These are phyloP conservation scores for Deilephila porcellus DNA, from an alignment of 2,888 invertebrate species.

Conservation along the genomic window DNA sequence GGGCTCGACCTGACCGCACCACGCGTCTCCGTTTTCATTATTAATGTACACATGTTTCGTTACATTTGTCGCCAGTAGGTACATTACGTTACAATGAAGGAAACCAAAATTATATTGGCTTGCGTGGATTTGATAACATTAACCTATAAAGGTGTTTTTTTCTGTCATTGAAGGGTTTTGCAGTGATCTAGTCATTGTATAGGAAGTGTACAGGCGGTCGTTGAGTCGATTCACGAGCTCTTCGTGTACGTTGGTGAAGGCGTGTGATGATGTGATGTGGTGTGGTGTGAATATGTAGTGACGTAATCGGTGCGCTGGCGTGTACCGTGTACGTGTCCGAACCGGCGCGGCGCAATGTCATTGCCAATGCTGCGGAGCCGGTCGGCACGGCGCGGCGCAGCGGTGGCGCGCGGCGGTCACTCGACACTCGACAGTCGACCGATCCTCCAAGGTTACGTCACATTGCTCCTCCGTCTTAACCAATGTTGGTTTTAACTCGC, in stretches of 20 bases:
- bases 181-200: too few species aligned
- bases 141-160: too few species aligned
- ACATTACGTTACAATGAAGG: neutral
- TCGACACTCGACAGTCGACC: neutral
- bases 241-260: neutral
- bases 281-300: neutral
- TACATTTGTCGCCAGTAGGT: neutral
- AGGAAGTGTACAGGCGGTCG: neutral
- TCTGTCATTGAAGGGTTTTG: too few species aligned
- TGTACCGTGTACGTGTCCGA: conserved; percentile 12
- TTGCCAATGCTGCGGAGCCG: conserved; percentile 26
- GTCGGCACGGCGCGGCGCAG: neutral
- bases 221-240: neutral
- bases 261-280: neutral
- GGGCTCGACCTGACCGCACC: conserved; percentile 4
- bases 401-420: neutral
- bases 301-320: neutral
- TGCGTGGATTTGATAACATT: neutral
- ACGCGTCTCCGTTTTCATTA: conserved; percentile 18
- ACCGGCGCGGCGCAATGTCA: conserved; percentile 17
- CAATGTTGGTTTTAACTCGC: too few species aligned
- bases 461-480: neutral
- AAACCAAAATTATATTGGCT: neutral
- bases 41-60: neutral
- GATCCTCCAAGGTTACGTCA: conserved; percentile 10